phyloP scores from a whole-genome alignment of 92 coral and sea anemone species.

The Phenganax subtilis region DNA sequence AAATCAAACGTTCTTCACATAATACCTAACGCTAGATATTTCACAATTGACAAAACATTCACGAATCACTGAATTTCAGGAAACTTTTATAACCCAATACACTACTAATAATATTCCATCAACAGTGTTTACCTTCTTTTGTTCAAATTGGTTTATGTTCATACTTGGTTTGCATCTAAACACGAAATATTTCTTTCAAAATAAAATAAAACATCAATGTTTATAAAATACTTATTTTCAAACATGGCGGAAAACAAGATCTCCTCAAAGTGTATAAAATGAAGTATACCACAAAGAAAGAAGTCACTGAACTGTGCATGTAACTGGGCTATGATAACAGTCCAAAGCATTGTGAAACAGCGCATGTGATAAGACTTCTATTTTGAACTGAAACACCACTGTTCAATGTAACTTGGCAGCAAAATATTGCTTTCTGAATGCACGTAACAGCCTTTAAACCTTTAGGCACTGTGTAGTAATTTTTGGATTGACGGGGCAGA shows the following conservation, averaged over 20 bases:
- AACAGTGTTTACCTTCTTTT: slow-evolving; percentile 56
- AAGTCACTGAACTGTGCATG: background rate
- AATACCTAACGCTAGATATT: background rate
- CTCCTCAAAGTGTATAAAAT: background rate
- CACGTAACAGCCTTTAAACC: too few species aligned
- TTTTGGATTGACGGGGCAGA: too few species aligned
- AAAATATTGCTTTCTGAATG: too few species aligned
- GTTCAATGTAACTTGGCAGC: too few species aligned
- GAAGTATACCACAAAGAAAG: background rate
- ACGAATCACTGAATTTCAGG: background rate
- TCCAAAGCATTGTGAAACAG: too few species aligned
- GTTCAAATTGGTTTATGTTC: slow-evolving; percentile 60
- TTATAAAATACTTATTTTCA: too few species aligned
- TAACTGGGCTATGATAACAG: background rate
- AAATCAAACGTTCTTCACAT: background rate
- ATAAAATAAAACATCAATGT: background rate
- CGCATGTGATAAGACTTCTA: too few species aligned
- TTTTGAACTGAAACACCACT: too few species aligned
- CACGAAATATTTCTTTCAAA: background rate
- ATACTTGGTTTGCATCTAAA: slow-evolving; percentile 5
- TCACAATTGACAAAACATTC: background rate
- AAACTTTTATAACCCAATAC: background rate
- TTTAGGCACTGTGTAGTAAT: too few species aligned
- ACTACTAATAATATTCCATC: background rate
- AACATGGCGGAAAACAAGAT: background rate